Percentiles rank a stretch among this genome's conserved stretches.
Evolutionary conservation across 2,797 vertebrate species (phyloP).

Genomic region (Alcedo atthis): DNA sequence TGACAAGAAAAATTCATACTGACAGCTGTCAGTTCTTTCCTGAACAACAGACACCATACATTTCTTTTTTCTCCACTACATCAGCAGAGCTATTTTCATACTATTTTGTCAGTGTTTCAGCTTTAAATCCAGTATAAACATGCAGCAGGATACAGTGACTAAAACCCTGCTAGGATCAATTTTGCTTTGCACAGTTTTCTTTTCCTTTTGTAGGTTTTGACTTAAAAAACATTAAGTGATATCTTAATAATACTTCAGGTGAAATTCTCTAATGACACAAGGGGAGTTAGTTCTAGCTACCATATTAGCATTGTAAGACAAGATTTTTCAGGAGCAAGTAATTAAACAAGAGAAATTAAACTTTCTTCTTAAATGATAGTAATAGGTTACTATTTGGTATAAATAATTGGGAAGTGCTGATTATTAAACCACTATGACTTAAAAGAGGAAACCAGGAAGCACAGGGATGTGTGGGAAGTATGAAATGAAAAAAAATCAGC

Average conservation of each 20-base stretch:
- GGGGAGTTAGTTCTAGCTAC: background rate
- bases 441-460: background rate
- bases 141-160: background rate
- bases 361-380: background rate
- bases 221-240: background rate
- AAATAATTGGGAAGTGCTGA: background rate
- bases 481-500: background rate
- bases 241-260: background rate
- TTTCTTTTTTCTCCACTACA: background rate
- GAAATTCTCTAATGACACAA: background rate
- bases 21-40: constrained; percentile 4
- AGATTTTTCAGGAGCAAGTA: background rate
- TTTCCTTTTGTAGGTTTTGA: background rate
- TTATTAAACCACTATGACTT: background rate
- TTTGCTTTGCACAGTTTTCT: background rate
- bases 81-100: background rate
- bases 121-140: background rate
- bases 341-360: background rate
- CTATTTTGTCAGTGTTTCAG: background rate
- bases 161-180: background rate
- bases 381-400: background rate
- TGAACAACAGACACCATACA: background rate
- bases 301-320: background rate
- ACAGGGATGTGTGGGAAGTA: background rate
- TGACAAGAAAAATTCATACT: background rate